These are phyloP conservation scores for Danaus plexippus DNA, from an alignment of 1,140 invertebrate species.

Conservation along the genomic window DNA sequence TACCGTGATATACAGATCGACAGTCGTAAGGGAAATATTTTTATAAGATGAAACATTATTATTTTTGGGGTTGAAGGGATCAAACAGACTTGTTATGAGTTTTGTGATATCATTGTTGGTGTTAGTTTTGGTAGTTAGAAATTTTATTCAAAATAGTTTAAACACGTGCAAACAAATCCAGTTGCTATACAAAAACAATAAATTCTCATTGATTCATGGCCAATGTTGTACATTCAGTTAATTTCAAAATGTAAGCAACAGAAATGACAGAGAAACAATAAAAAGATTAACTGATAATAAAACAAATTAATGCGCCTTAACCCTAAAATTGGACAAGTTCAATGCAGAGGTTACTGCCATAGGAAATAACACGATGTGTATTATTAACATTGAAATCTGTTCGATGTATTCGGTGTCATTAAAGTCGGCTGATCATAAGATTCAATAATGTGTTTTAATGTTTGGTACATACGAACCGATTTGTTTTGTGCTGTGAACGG, in stretches of 20 bases:
- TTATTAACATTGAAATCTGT: slow-evolving; percentile 67
- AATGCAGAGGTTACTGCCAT: slow-evolving; percentile 68
- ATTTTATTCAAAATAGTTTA: no score
- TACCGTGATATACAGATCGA: slow-evolving; percentile 70
- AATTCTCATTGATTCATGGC: no score
- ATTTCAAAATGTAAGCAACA: slow-evolving; percentile 25
- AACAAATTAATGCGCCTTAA: slow-evolving; percentile 68
- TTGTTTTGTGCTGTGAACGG: slow-evolving; percentile 32
- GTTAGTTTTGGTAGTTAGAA: slow-evolving; percentile 18
- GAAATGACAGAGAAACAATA: slow-evolving; percentile 42
- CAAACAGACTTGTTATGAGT: slow-evolving; percentile 51
- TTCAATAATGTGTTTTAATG: slow-evolving; percentile 48
- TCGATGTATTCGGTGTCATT: slow-evolving; percentile 68
- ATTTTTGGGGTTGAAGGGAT: slow-evolving; percentile 67
- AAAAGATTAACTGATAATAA: slow-evolving; percentile 65
- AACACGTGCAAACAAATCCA: not conserved
- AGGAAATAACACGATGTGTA: slow-evolving; percentile 67
- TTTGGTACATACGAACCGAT: slow-evolving; percentile 33
- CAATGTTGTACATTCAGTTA: no score
- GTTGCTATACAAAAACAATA: slow-evolving; percentile 27
- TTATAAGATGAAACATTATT: slow-evolving; percentile 73
- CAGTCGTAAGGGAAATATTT: slow-evolving; percentile 71
- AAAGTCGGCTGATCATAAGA: slow-evolving; percentile 34
- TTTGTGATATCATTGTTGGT: slow-evolving; percentile 36
- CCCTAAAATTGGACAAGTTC: slow-evolving; percentile 71